Base-by-base conservation (phyloP, 2,113 vertebrate species). In the Dendropsophus ebraccatus region DNA sequence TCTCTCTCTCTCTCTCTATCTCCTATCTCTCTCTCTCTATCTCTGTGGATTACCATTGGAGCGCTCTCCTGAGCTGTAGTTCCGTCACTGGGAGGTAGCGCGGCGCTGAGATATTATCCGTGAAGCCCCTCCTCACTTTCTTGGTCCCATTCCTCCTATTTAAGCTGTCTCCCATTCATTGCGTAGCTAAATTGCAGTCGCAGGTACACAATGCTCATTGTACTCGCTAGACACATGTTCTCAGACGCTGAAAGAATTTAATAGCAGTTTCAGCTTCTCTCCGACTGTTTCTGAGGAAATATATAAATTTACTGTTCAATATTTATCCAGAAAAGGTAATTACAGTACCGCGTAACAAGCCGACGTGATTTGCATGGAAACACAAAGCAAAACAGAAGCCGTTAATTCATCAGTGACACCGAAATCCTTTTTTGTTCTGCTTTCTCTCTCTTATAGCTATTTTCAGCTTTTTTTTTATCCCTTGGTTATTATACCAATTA, bases 301-400 rank as follows among this genome's bases (percentile, higher is more conserved):
- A 49, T 76, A 52, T 17, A 52, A 76, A 76, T 76, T 76, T 32
- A 52, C 74, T 2, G 17, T 76, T 76, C 74, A 49, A 41, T 52
- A 76, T 32, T 76, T 52, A 49, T 76, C 74, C n/a, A 52, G 74
- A 76, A 76, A 76, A 76, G 74, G 28, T 50, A 76, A 76, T 76
- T 76, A 52, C 74, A 50, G 74, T 52, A 14, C 74, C 13, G 37
- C 73, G 13, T 75, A 49, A 75, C 73, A 49, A 17, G 41, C n/a
- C 45, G 12, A 52, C 25, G 10, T 52, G 47, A 76, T 76, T 52
- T 76, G 49, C 35, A 76, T 50, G 25, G 28, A 52, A 76, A 76
- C 74, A 76, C 47, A 52, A 32, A 28, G 23, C 41, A 52, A 52
- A 76, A 76, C 25, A 25, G 74, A 52, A 52, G 49, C 25, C n/a